Percentiles rank a stretch among this genome's conserved stretches.
Evolutionary conservation across 2,797 vertebrate species (phyloP).

Genomic region (Sebastes matsubarae): DNA sequence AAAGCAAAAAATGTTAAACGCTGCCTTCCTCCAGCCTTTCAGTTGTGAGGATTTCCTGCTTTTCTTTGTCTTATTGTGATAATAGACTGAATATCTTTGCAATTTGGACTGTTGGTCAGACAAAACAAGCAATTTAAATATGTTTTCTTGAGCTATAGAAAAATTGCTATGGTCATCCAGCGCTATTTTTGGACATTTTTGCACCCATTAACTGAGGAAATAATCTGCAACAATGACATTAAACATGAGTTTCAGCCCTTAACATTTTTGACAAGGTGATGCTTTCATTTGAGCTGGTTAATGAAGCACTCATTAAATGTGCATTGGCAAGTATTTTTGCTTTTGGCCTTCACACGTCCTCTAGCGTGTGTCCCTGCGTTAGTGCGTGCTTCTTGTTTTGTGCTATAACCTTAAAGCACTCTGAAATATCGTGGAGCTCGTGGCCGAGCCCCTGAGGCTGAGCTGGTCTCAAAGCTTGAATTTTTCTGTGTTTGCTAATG

Average conservation of each 20-base stretch:
- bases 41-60: not conserved
- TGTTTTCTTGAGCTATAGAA: not conserved
- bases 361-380: not conserved
- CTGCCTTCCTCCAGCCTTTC: not conserved
- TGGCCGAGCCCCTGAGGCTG: not conserved
- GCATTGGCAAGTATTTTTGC: not conserved
- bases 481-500: slow-evolving; percentile 55
- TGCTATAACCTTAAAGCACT: not conserved
- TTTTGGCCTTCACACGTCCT: not conserved
- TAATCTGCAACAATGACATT: not conserved
- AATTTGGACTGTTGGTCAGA: not conserved
- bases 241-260: not conserved
- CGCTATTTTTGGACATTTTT: not conserved
- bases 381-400: slow-evolving; percentile 3
- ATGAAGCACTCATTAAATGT: not conserved
- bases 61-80: not conserved
- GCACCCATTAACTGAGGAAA: not conserved
- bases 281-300: not conserved
- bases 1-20: not conserved
- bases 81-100: not conserved
- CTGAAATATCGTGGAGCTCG: not conserved
- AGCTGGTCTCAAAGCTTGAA: slow-evolving; percentile 30
- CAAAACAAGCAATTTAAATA: not conserved
- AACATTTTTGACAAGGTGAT: not conserved
- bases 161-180: not conserved